These are phyloP conservation scores for Oligia strigilis DNA, from an alignment of 2,888 invertebrate genomes.

Conservation along the genomic window DNA sequence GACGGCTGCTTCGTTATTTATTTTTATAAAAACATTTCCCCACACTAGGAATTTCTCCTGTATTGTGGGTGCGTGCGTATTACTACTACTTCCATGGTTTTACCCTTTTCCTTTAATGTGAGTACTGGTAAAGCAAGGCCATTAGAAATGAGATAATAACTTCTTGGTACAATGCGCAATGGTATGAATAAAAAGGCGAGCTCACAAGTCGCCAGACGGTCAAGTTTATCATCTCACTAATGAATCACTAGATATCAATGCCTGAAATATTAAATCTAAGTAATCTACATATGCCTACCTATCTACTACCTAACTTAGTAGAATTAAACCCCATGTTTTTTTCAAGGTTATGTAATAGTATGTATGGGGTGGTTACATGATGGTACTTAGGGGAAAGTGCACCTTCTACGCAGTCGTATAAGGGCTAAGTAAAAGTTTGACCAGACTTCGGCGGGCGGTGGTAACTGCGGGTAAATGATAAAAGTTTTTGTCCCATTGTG, in stretches of 20 bases:
- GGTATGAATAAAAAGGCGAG: too few species aligned
- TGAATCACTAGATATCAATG: background rate
- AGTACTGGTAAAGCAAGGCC: too few species aligned
- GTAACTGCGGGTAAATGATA: constrained; percentile 47
- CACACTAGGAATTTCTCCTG: too few species aligned
- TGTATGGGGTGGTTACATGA: background rate
- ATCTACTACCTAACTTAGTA: background rate
- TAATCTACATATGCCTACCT: background rate
- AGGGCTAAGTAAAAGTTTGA: constrained; percentile 43
- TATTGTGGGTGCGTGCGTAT: too few species aligned
- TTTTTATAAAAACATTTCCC: too few species aligned
- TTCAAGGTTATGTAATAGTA: background rate
- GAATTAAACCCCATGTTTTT: constrained; percentile 6
- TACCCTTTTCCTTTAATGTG: too few species aligned
- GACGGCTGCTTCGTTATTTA: too few species aligned
- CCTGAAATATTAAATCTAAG: background rate
- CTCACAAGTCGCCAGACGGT: too few species aligned
- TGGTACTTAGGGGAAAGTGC: constrained; percentile 10
- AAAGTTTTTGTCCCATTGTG: constrained; percentile 52
- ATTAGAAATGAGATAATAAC: too few species aligned
- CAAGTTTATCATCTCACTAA: background rate
- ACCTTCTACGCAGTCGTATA: constrained; percentile 25
- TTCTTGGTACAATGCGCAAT: too few species aligned
- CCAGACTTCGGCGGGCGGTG: constrained; percentile 15
- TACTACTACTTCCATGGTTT: too few species aligned